phyloP scores from a whole-genome alignment of 2,797 vertebrate species.

The Euthynnus affinis region DNA sequence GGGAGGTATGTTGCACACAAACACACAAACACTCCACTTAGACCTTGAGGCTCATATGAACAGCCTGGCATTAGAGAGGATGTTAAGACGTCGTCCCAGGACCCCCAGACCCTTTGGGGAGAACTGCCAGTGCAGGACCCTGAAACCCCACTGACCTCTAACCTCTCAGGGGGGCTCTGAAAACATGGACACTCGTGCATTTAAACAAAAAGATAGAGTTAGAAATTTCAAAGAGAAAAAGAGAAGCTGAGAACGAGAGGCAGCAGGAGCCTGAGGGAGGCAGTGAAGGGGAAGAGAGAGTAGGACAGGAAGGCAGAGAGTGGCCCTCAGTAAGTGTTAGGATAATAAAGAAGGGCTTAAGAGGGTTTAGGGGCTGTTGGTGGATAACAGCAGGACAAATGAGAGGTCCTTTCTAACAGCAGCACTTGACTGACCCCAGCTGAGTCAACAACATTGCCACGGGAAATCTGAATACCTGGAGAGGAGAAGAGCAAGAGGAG shows the following conservation, averaged over 20 bases:
- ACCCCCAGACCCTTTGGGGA: conserved; percentile 64
- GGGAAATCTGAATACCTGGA: conserved; percentile 69
- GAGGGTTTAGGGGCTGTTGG: conserved; percentile 74
- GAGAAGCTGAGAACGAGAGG: conserved; percentile 29
- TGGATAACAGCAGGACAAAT: conserved; percentile 82
- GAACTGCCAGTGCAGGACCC: conserved; percentile 48
- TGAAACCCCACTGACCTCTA: conserved; percentile 67
- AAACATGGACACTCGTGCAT: conserved; percentile 62
- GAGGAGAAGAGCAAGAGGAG: conserved; percentile 32
- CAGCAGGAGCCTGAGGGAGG: conserved; percentile 40
- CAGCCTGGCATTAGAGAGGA: conserved; percentile 69
- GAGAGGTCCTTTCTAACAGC: conserved; percentile 69
- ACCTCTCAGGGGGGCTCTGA: conserved; percentile 73
- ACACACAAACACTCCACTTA: conserved; percentile 38
- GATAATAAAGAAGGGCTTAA: conserved; percentile 80
- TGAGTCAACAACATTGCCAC: conserved; percentile 79
- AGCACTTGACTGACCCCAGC: conserved; percentile 78
- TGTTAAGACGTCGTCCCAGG: conserved; percentile 76
- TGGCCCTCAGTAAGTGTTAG: conserved; percentile 75
- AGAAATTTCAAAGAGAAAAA: conserved; percentile 30
- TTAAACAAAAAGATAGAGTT: conserved; percentile 44
- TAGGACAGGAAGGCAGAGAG: conserved; percentile 70
- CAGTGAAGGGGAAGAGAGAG: conserved; percentile 30
- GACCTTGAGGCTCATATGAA: conserved; percentile 51
- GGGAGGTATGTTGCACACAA: conserved; percentile 39